These are phyloP conservation scores for Cyanistes caeruleus DNA, from an alignment of 2,113 vertebrate species.

Conservation along the genomic window DNA sequence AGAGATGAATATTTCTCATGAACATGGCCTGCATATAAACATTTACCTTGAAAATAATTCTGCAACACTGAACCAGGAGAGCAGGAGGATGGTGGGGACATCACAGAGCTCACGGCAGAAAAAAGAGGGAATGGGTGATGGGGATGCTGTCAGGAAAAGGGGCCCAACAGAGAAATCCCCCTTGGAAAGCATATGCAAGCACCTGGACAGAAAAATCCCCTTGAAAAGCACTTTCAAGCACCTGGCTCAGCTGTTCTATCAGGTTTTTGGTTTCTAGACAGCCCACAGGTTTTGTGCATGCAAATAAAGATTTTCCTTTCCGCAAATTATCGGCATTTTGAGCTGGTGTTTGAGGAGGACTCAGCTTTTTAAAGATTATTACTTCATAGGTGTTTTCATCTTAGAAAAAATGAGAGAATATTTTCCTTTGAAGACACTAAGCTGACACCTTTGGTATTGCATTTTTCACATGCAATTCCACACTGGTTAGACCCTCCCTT, in stretches of 20 bases:
- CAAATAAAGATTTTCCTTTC: background rate
- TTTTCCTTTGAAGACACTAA: background rate
- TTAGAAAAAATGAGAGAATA: background rate
- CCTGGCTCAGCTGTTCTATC: background rate
- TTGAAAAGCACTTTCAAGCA: background rate
- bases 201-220: background rate
- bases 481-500: background rate
- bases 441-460: background rate
- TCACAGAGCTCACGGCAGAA: background rate
- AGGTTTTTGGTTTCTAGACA: background rate
- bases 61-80: background rate
- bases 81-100: background rate
- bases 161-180: background rate
- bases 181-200: background rate
- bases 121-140: background rate
- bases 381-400: background rate
- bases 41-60: background rate
- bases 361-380: background rate
- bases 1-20: background rate
- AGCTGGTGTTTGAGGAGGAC: background rate
- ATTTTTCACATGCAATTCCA: background rate
- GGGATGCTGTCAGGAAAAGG: background rate
- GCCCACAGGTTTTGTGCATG: background rate
- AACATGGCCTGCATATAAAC: background rate
- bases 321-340: background rate